Percentiles rank a stretch among this genome's conserved stretches.
Conservation (phyloP, 2,113 vertebrate genomes). For the Falcunculus frontatus region DNA sequence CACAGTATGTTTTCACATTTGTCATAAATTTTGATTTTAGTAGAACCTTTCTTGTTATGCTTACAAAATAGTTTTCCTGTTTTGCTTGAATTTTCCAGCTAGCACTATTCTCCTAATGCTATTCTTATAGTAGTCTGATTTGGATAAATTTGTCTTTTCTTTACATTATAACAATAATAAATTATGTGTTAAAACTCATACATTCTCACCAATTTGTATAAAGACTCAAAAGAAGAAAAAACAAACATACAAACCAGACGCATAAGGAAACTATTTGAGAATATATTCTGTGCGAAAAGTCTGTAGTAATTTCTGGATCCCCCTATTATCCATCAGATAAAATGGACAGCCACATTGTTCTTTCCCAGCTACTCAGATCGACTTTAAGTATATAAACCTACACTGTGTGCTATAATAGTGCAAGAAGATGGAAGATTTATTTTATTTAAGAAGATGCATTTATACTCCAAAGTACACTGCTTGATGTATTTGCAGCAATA, state of each 20-base stretch:
- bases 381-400: neutral
- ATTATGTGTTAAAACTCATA: neutral
- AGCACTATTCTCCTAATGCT: neutral
- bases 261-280: neutral
- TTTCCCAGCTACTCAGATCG: neutral
- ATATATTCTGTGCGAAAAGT: rapidly evolving
- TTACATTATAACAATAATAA: neutral
- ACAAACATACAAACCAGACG: neutral
- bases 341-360: neutral
- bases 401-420: neutral
- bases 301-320: neutral
- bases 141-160: neutral
- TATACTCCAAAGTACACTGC: neutral
- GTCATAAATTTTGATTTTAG: neutral
- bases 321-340: neutral
- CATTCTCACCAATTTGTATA: neutral
- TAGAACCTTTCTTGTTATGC: neutral
- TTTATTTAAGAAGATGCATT: neutral
- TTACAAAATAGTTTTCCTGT: neutral
- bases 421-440: neutral
- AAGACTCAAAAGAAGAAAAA: neutral
- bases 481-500: neutral
- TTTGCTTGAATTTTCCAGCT: neutral
- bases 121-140: neutral
- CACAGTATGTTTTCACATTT: neutral